Evolutionary conservation across 1,140 invertebrate species (phyloP), one percentile per base, ranked within the genome.

Genomic region (Hycleus phaleratus): DNA sequence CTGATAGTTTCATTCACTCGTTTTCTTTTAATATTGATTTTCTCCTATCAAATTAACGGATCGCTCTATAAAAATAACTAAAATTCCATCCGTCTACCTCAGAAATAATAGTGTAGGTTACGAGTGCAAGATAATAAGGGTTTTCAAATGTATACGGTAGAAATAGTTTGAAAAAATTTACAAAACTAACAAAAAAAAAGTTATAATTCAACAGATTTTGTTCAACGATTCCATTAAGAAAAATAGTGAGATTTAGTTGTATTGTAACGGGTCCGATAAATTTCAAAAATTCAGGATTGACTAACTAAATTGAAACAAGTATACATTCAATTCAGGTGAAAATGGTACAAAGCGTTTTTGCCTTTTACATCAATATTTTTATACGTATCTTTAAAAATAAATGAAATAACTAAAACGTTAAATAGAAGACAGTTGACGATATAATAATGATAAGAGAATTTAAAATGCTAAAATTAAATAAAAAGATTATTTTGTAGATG

Each of bases 1-100:
- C 1, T n/a, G 40, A 42, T 42, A 42, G 4, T 38, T 49, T 44
- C 12, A 51, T 58, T 43, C 39, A 9, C 42, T 43, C 9, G 18
- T 26, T 53, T 59, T 45, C 38, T 44, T 43, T 48, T 26, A 38
- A 24, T 40, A 49, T 11, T 42, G 38, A 11, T 49, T 26, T 39
- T 32, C 7, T 5, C 7, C 7, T 32, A 32, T 32, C 32, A 26
- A 49, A 39, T 58, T 11, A 39, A 50, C 40, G 40, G 18, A 26
- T 38, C 18, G 42, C 11, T 12, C 38, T 48, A 62, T 58, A 59
- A 56, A 45, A 52, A 61, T 55, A 54, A 44, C 64, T 54, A 58
- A 58, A 63, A 72, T 70, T 72, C 71, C 68, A 73, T 73, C 71
- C 71, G 71, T 72, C 72, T 73, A 73, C 71, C 71, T 72, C 71